Evolutionary conservation across 1,140 invertebrate genomes (phyloP), one percentile per base, ranked within the genome.

Genomic region (Vanessa atalanta): DNA sequence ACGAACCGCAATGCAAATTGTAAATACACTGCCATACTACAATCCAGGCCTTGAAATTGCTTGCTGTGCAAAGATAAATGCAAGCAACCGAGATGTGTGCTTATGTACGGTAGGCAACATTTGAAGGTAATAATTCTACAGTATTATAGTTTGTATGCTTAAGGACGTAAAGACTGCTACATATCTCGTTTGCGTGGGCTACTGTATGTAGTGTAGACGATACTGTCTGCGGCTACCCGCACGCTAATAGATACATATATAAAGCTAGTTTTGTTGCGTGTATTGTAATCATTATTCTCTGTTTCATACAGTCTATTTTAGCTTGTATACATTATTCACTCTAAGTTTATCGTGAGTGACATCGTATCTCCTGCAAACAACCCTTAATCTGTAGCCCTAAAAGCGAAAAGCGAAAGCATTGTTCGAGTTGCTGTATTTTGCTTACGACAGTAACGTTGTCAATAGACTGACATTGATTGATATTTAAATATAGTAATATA

Each of bases 41-140:
- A 76, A 74, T 73, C 68, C 69, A 69, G 79, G 79, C 78, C 76
- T 80, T 76, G 79, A 78, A 82, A 81, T 81, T 81, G 81, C 83
- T 79, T 84, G 83, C 83, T 79, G 70, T 77, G 80, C 79, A 79
- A 81, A 80, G 79, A 84, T 82, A 79, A 79, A 82, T 79, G 78
- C 80, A 79, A 77, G 78, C 73, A 75, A 70, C 68, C 65, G 71
- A 68, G 77, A 77, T 79, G 78, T 77, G 76, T 79, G 75, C 70
- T 71, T 67, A 65, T 37, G 70, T 71, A 75, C 66, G 31, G 61
- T 69, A 13, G 61, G 47, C 70, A 61, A 61, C 66, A 37, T 37
- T 31, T 60, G 57, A 26, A 50, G n/a, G 48, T 51, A 51, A 70
- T 63, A 26, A 63, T 70, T 70, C 63, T n/a, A 47, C 60, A 51